Evolutionary conservation across 2,797 vertebrate genomes (phyloP).

Genomic region (Cirrhinus molitorella): DNA sequence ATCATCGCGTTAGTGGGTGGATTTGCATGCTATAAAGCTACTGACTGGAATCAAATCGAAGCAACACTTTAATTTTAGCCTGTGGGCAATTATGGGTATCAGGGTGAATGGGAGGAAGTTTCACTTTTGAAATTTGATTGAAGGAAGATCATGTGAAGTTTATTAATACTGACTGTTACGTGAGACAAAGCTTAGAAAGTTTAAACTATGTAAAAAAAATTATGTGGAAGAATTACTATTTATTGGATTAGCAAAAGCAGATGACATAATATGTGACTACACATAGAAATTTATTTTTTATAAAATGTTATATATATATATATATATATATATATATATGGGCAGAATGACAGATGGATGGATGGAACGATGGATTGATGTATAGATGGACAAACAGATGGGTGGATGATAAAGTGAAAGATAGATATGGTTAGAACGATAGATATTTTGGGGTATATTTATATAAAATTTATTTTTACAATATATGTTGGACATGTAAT

Average conservation of each 20-base stretch:
- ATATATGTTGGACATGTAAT: not conserved
- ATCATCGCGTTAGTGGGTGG: constrained; percentile 38
- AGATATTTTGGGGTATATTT: no score
- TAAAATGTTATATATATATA: not conserved
- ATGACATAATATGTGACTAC: not conserved
- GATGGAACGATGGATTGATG: no score
- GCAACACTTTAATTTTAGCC: constrained; percentile 31
- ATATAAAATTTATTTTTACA: not conserved
- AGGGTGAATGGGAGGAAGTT: not conserved
- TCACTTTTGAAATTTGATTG: not conserved
- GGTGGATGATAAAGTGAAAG: no score
- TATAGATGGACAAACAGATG: no score
- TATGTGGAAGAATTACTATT: not conserved
- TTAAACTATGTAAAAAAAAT: not conserved
- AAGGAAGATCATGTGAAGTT: not conserved
- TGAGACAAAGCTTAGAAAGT: not conserved
- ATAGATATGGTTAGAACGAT: no score
- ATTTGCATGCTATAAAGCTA: not conserved
- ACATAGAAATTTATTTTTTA: not conserved
- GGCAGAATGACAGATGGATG: no score
- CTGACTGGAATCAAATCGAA: constrained; percentile 30
- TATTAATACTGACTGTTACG: not conserved
- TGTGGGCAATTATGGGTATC: not conserved
- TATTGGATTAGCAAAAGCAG: not conserved
- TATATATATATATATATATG: no score